phyloP scores from a whole-genome alignment of 2,113 vertebrate species.

The Sardina pilchardus region DNA sequence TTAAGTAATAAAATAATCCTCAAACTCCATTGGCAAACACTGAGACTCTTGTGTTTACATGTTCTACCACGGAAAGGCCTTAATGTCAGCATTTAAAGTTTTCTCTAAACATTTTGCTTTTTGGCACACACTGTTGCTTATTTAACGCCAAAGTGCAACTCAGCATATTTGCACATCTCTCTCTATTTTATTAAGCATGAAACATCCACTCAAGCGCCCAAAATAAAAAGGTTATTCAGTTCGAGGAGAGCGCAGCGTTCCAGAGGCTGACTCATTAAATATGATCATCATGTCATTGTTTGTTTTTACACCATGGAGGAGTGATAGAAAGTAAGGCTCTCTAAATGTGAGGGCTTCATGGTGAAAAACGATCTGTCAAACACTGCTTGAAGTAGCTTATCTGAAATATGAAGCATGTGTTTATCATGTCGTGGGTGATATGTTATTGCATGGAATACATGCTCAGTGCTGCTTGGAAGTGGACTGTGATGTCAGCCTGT shows the following conservation, averaged over 20 bases:
- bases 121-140: slow-evolving; percentile 63
- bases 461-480: not conserved
- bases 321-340: not conserved
- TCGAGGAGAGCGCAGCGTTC: slow-evolving; percentile 43
- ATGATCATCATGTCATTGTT: slow-evolving; percentile 4
- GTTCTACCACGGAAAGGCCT: slow-evolving; percentile 10
- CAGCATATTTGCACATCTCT: slow-evolving; percentile 55
- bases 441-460: not conserved
- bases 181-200: slow-evolving; percentile 45
- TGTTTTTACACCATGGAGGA: not conserved
- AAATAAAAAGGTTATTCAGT: slow-evolving; percentile 67
- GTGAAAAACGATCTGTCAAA: not conserved
- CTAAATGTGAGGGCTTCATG: not conserved
- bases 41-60: slow-evolving; percentile 15
- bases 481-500: not conserved
- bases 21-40: slow-evolving; percentile 56
- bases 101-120: slow-evolving; percentile 39
- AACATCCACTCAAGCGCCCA: slow-evolving; percentile 54
- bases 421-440: not conserved
- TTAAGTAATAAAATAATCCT: slow-evolving; percentile 87
- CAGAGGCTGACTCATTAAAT: slow-evolving; percentile 7
- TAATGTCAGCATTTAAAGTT: slow-evolving; percentile 30
- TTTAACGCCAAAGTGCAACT: slow-evolving; percentile 53
- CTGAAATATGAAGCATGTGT: slow-evolving; percentile 8
- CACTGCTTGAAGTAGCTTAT: not conserved